Conservation (phyloP, 2,888 invertebrate species). For the Thera obeliscata region DNA sequence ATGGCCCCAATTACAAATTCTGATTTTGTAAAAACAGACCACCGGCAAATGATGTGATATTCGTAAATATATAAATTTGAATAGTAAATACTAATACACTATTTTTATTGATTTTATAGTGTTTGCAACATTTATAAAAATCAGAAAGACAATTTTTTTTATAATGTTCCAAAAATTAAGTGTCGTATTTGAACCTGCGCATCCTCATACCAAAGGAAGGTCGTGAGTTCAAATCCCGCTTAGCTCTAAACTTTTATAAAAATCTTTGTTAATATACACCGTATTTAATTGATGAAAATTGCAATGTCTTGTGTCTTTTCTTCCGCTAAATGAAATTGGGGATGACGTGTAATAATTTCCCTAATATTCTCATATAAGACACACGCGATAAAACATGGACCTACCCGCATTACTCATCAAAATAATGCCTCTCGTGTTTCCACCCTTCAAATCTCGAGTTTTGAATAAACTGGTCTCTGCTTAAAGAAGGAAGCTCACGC, state of each 20-base stretch:
- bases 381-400: constrained; percentile 31
- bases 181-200: too few relatives aligned
- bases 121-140: too few relatives aligned
- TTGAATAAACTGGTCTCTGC: neutral
- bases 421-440: constrained; percentile 28
- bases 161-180: too few relatives aligned
- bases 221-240: too few relatives aligned
- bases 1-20: neutral
- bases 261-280: too few relatives aligned
- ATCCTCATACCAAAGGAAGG: too few relatives aligned
- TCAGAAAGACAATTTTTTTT: too few relatives aligned
- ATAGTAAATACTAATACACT: too few relatives aligned
- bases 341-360: constrained; percentile 17
- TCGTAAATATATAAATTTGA: neutral
- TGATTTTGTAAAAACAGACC: neutral
- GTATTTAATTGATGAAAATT: too few relatives aligned
- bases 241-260: too few relatives aligned
- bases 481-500: too few relatives aligned
- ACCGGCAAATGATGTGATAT: neutral
- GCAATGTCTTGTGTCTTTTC: neutral
- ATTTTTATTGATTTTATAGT: too few relatives aligned
- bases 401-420: constrained; percentile 36
- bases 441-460: constrained; percentile 24
- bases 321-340: constrained; percentile 12
- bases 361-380: constrained; percentile 30